Percentiles rank a stretch among this genome's conserved stretches.
These are phyloP conservation scores for Dolichotis patagonum DNA, from an alignment of 2,113 vertebrate species.

Conservation along the genomic window DNA sequence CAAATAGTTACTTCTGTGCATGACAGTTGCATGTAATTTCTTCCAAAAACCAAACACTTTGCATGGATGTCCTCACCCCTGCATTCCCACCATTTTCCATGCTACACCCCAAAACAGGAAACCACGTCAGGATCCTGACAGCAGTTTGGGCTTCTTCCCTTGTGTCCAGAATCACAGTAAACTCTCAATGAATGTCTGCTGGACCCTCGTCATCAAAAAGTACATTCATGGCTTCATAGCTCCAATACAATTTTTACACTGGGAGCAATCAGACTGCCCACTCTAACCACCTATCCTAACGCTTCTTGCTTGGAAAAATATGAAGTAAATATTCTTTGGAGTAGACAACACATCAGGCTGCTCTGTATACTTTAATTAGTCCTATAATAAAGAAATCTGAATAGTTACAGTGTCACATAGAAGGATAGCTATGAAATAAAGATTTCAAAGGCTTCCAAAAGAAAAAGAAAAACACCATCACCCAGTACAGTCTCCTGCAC, in stretches of 20 bases:
- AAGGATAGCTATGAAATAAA: neutral
- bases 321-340: neutral
- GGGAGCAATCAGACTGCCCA: neutral
- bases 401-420: neutral
- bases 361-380: neutral
- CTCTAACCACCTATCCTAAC: neutral
- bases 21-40: neutral
- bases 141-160: neutral
- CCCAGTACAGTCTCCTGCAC: neutral
- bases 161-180: neutral
- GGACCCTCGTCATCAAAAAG: neutral
- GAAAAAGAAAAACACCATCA: neutral
- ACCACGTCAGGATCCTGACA: neutral
- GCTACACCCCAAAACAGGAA: neutral
- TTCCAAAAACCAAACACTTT: neutral
- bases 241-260: too few species aligned
- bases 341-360: constrained; percentile 22
- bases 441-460: neutral
- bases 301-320: neutral
- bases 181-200: neutral
- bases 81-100: neutral
- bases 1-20: neutral
- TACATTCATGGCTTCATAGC: neutral
- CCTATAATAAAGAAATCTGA: neutral
- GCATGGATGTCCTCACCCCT: neutral